Conservation (phyloP, 2,113 vertebrate genomes). For the Gasterosteus aculeatus region DNA sequence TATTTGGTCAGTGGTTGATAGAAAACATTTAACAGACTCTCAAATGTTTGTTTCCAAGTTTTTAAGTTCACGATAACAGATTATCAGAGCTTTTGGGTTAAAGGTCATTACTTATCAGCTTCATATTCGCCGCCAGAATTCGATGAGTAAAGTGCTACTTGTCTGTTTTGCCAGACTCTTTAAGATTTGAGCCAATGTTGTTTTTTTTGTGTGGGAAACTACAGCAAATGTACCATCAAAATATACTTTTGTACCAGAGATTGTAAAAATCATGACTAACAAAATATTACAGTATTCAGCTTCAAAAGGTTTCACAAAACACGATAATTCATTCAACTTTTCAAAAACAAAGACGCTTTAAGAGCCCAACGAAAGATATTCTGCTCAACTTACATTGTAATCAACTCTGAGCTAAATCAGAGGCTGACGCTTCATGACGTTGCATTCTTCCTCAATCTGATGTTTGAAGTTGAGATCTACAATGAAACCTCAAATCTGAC, state of each 20-base stretch:
- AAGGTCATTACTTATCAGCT: background rate
- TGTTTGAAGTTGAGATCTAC: background rate
- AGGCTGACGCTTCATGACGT: background rate
- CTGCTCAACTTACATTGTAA: background rate
- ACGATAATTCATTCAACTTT: background rate
- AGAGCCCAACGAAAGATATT: background rate
- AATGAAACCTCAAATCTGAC: background rate
- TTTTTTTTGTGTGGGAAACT: background rate
- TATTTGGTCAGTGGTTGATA: background rate
- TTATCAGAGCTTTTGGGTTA: background rate
- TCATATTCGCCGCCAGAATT: too few species aligned
- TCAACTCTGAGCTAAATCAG: background rate
- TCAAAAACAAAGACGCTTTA: background rate
- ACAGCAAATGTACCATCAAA: background rate
- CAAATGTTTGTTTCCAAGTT: slow-evolving; percentile 6
- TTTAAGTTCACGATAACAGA: background rate
- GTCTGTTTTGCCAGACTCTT: background rate
- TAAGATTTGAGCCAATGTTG: background rate
- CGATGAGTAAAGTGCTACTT: slow-evolving; percentile 24
- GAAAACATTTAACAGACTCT: background rate
- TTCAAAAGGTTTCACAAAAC: background rate
- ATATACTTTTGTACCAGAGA: background rate
- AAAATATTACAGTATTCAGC: background rate
- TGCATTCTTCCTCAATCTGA: background rate
- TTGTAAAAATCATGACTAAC: background rate